These are phyloP conservation scores for Willisornis vidua DNA, from an alignment of 2,113 vertebrate species.

Conservation along the genomic window DNA sequence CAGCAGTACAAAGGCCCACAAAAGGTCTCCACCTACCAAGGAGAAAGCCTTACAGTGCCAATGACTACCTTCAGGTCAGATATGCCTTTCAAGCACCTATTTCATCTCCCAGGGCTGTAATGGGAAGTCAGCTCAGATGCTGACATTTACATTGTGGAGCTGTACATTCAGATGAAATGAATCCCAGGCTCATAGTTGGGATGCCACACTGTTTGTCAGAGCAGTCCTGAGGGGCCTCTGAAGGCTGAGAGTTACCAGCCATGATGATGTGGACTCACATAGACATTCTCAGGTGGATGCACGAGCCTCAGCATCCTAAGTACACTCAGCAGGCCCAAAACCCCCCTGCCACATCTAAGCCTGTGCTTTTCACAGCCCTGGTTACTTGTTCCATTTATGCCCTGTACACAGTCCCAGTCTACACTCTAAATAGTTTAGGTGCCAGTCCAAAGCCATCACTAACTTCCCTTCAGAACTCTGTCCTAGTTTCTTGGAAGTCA, in stretches of 20 bases:
- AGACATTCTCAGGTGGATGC: no score
- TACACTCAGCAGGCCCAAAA: fast-evolving
- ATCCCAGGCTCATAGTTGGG: neutral
- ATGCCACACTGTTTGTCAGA: neutral
- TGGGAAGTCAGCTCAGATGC: neutral
- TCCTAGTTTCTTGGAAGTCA: neutral
- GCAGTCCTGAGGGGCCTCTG: neutral
- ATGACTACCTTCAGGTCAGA: neutral
- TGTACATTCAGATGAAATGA: neutral
- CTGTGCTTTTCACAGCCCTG: neutral
- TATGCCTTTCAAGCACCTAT: neutral
- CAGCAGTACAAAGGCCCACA: neutral
- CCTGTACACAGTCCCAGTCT: neutral
- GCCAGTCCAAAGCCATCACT: neutral
- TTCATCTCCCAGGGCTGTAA: neutral
- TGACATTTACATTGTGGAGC: neutral
- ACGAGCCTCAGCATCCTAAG: fast-evolving
- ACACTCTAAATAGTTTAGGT: neutral
- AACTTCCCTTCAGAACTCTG: neutral
- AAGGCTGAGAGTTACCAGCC: neutral
- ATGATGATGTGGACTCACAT: neutral
- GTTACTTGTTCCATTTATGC: neutral
- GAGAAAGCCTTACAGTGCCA: neutral
- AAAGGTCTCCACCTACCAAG: neutral
- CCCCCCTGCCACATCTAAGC: neutral